Percentiles rank a stretch among this genome's conserved stretches.
Conservation (phyloP, 1,140 invertebrate species). For the Drosophila orena region DNA sequence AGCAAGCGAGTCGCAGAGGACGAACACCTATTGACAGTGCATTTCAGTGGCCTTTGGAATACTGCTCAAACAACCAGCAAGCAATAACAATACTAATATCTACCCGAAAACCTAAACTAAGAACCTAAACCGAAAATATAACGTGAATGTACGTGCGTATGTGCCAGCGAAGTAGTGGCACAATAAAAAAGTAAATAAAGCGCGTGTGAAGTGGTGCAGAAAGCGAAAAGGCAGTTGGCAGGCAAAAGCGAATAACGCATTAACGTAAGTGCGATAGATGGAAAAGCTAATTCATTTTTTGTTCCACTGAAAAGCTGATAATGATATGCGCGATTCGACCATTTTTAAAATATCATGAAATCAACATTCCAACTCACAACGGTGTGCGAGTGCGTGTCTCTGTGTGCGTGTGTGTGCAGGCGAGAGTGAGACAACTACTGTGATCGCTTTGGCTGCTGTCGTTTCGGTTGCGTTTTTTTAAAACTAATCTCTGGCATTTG, state of each 20-base stretch:
- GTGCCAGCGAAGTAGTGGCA: constrained; percentile 44
- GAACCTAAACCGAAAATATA: constrained; percentile 30
- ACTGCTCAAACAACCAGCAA: constrained; percentile 69
- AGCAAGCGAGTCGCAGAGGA: constrained; percentile 12
- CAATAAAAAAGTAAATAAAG: constrained; percentile 80
- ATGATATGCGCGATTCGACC: constrained; percentile 80
- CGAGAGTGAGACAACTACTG: constrained; percentile 67
- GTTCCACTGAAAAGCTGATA: constrained; percentile 40
- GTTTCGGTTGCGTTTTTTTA: constrained; percentile 63
- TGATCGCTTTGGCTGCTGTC: constrained; percentile 63
- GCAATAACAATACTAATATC: constrained; percentile 53
- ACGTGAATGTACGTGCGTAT: constrained; percentile 58
- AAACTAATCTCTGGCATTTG: constrained; percentile 66
- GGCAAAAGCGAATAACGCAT: constrained; percentile 23
- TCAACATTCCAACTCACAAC: constrained; percentile 79
- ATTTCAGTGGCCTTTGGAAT: constrained; percentile 80
- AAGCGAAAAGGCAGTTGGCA: constrained; percentile 41
- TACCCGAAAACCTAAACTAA: constrained; percentile 44
- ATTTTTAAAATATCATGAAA: constrained; percentile 83
- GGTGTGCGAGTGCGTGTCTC: constrained; percentile 27
- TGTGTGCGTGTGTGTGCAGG: constrained; percentile 29
- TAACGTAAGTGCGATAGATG: constrained; percentile 65
- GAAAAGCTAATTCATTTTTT: constrained; percentile 11
- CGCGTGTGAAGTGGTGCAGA: constrained; percentile 76
- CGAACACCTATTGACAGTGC: constrained; percentile 55